Conservation (phyloP, 2,113 vertebrate species). For the Brienomyrus longianalis region DNA sequence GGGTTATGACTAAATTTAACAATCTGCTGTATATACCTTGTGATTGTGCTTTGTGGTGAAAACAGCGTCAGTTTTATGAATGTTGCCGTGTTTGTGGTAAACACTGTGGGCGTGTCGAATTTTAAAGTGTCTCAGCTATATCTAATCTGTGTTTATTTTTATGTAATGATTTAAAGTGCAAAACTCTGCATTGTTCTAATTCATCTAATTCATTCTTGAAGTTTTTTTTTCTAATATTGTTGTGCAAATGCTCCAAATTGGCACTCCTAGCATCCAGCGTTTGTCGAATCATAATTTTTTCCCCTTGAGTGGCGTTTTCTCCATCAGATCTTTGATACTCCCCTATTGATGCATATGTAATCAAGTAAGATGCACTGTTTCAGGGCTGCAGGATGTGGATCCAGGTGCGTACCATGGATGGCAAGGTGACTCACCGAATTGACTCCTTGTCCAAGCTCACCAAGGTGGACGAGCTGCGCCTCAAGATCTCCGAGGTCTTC, state of each 20-base stretch:
- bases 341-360: background rate
- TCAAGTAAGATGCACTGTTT: background rate
- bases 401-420: constrained; percentile 96
- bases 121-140: background rate
- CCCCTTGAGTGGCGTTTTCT: background rate
- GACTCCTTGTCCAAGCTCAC: constrained; percentile 90
- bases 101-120: background rate
- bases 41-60: background rate
- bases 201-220: background rate
- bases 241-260: background rate
- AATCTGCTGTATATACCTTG: background rate
- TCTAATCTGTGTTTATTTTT: background rate
- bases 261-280: background rate
- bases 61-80: background rate
- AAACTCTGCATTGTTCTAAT: background rate
- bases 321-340: background rate
- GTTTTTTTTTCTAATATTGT: background rate
- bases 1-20: background rate
- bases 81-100: background rate
- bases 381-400: constrained; percentile 86
- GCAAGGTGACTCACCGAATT: constrained; percentile 78
- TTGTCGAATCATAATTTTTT: background rate
- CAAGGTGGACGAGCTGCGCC: constrained; percentile 81
- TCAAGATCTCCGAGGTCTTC: constrained; percentile 77
- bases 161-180: background rate